Base-by-base conservation (phyloP, 2,113 vertebrate genomes). In the Festucalex cinctus region DNA sequence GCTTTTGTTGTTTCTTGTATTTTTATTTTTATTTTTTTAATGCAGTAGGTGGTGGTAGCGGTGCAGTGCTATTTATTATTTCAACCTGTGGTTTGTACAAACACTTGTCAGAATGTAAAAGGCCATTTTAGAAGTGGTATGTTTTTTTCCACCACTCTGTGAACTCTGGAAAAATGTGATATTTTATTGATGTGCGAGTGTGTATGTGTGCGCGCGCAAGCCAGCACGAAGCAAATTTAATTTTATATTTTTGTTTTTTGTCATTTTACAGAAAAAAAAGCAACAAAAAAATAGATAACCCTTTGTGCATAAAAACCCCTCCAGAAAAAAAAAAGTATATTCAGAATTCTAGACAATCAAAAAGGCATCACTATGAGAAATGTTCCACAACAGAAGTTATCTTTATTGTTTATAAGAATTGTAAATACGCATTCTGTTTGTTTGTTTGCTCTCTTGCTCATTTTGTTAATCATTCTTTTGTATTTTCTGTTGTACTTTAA, bases 401-500 rank as follows among this genome's bases (percentile, higher is more conserved):
- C 88, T 92, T 94, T 96, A 88, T 94, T 94, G 94, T 93, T 96
- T 96, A 96, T 97, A 98, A 94, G 93, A 96, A 94, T 93, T 99
- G 97, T 98, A 99, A 92, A 98, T 97, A 97, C 92, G 93, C 93
- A 94, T 94, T 94, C 91, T 93, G 70, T 77, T 84, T 66, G 83
- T 83, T 84, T 41, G 86, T 78, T 67, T 83, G 75, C 84, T 82
- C 26, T 62, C 32, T 37, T 20, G 19, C 58, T 44, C 22, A 14
- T 95, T 94, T 65, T 65, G 63, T 92, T 95, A 95, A 95, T 93
- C 94, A 95, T 98, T 95, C 94, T 98, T 99, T 98, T 98, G 94
- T 98, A 96, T 96, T 93, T 96, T 93, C 84, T 96, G 95, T 98
- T 98, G 94, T 98, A 94, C 93, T 97, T 98, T 96, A 97, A 95